These are phyloP conservation scores for Fabriciana adippe DNA, from an alignment of 2,888 invertebrate species.

Conservation along the genomic window DNA sequence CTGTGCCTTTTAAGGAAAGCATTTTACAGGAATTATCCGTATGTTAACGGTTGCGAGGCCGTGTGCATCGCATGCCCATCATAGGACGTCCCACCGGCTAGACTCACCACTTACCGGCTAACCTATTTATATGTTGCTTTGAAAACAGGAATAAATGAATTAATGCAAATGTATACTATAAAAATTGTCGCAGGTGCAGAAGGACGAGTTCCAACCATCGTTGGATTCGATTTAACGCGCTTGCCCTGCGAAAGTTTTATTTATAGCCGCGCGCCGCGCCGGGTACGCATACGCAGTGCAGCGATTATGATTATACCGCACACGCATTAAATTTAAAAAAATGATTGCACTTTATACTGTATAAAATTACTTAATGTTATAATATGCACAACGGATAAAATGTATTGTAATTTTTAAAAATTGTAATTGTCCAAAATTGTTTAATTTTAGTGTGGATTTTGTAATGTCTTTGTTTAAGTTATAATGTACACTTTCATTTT, in stretches of 20 bases:
- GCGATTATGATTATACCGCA: constrained; percentile 55
- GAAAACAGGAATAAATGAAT: constrained; percentile 81
- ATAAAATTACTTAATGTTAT: constrained; percentile 19
- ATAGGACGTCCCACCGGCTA: constrained; percentile 52
- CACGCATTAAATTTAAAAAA: constrained; percentile 40
- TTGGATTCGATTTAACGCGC: constrained; percentile 79
- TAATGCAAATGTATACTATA: constrained; percentile 82
- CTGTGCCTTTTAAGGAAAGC: constrained; percentile 32
- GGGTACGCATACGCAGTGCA: constrained; percentile 40
- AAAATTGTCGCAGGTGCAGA: constrained; percentile 82
- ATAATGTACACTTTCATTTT: no score
- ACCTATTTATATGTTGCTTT: constrained; percentile 77
- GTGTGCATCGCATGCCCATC: constrained; percentile 33
- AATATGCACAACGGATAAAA: constrained; percentile 1
- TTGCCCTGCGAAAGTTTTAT: constrained; percentile 76
- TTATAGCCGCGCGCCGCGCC: constrained; percentile 62
- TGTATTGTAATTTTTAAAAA: background rate
- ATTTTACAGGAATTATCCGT: constrained; percentile 31
- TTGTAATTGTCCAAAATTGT: background rate
- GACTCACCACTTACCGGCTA: constrained; percentile 79
- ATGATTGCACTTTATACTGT: constrained; percentile 26
- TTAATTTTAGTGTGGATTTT: no score
- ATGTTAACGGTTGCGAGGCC: constrained; percentile 35
- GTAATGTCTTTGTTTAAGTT: no score
- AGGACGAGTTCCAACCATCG: constrained; percentile 77